Evolutionary conservation across 2,888 invertebrate genomes (phyloP).

Genomic region (Oscheius sp.): DNA sequence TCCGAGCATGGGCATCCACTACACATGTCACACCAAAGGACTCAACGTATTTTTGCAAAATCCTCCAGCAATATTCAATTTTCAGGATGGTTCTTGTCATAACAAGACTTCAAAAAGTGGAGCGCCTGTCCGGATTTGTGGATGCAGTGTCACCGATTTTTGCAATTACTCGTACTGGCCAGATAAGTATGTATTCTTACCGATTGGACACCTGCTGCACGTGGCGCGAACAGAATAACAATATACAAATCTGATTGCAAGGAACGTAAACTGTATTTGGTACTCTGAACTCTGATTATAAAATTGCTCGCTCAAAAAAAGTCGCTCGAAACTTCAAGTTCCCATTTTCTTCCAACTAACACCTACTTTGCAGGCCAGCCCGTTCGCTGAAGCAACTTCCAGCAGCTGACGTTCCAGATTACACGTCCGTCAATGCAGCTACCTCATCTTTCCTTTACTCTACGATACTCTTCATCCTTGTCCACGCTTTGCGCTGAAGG

Average conservation of each 20-base stretch:
- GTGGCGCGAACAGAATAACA: no score
- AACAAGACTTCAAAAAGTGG: slow-evolving; percentile 55
- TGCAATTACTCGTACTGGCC: slow-evolving; percentile 58
- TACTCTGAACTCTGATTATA: no score
- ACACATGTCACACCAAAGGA: slow-evolving; percentile 55
- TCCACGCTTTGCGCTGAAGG: neutral
- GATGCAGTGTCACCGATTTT: slow-evolving; percentile 50
- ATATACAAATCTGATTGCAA: no score
- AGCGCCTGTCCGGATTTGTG: slow-evolving; percentile 51
- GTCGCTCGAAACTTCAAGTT: no score
- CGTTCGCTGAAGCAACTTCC: no score
- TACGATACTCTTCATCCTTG: slow-evolving; percentile 7
- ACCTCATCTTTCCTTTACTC: neutral
- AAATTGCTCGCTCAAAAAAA: no score
- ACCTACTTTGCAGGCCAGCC: no score
- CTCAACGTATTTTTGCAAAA: slow-evolving; percentile 31
- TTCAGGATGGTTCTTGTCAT: slow-evolving; percentile 28
- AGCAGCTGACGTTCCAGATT: no score
- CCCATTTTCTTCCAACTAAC: no score
- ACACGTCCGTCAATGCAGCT: no score
- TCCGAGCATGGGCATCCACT: slow-evolving; percentile 58
- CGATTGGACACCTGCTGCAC: no score
- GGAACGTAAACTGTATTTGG: no score
- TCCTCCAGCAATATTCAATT: neutral
- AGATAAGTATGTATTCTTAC: slow-evolving; percentile 45